Conservation (phyloP, 1,140 invertebrate species). For the Rhagoletis pomonella region DNA sequence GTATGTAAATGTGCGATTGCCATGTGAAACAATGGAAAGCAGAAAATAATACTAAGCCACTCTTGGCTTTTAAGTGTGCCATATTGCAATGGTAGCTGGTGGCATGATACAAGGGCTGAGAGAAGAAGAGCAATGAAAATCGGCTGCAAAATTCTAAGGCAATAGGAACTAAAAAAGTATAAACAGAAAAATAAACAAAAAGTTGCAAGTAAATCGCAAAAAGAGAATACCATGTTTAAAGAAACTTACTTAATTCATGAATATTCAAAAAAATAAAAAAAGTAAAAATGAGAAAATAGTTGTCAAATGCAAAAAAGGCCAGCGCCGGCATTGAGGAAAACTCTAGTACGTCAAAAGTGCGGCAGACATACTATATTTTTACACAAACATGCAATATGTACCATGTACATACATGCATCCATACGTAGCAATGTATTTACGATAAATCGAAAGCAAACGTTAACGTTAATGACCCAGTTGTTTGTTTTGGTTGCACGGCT, state of each 20-base stretch:
- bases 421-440: neutral
- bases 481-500: neutral
- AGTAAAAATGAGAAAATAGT: neutral
- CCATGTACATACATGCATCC: neutral
- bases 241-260: conserved; percentile 15
- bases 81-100: no score
- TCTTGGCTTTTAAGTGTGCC: no score
- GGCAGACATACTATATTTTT: neutral
- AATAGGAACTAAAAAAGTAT: neutral
- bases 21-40: neutral
- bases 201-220: neutral
- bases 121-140: neutral
- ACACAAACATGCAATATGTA: neutral
- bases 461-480: conserved; percentile 45
- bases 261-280: neutral
- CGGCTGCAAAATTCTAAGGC: conserved; percentile 19
- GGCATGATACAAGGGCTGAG: neutral
- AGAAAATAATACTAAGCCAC: neutral
- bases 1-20: neutral
- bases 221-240: conserved; percentile 1
- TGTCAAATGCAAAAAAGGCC: neutral
- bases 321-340: conserved; percentile 9
- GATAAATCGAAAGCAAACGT: conserved; percentile 34
- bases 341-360: neutral
- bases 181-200: neutral